Evolutionary conservation across 2,888 invertebrate species (phyloP).

Genomic region (Mesochorus sp.): DNA sequence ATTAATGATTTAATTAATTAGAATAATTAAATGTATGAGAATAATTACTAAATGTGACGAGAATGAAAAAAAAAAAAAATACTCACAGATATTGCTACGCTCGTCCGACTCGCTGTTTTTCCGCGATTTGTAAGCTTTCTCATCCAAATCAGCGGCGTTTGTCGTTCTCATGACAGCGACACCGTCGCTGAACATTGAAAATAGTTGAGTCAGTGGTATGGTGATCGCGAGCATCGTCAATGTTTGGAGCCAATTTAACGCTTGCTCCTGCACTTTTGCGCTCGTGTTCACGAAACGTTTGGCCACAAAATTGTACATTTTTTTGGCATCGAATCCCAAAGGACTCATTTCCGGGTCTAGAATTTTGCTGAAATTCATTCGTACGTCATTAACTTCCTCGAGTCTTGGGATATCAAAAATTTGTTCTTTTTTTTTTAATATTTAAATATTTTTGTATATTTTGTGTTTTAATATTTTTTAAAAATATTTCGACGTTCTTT

Average conservation of each 20-base stretch:
- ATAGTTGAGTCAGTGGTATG: conserved; percentile 93
- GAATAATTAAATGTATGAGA: neutral
- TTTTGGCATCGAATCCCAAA: conserved; percentile 95
- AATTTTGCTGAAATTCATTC: conserved; percentile 91
- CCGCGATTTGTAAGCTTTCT: conserved; percentile 69
- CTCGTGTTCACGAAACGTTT: conserved; percentile 91
- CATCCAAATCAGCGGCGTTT: conserved; percentile 68
- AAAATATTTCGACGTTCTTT: neutral
- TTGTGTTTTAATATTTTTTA: neutral
- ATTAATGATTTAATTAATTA: neutral
- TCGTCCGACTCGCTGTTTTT: conserved; percentile 68
- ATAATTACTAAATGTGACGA: neutral
- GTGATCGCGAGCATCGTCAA: conserved; percentile 94
- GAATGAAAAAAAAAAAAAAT: too few species aligned
- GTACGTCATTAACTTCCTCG: too few species aligned
- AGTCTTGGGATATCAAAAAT: too few species aligned
- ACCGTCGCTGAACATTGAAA: conserved; percentile 95
- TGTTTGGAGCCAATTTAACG: conserved; percentile 94
- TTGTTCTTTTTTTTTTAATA: too few species aligned
- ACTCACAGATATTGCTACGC: conserved; percentile 85
- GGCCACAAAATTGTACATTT: conserved; percentile 97
- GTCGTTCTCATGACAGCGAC: conserved; percentile 87
- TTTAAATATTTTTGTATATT: neutral
- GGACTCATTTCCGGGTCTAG: conserved; percentile 98
- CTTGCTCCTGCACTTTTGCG: conserved; percentile 93